Evolutionary conservation across 2,888 invertebrate species (phyloP), one percentile per base, ranked within the genome.

Genomic region (Cylindroiulus punctatus): DNA sequence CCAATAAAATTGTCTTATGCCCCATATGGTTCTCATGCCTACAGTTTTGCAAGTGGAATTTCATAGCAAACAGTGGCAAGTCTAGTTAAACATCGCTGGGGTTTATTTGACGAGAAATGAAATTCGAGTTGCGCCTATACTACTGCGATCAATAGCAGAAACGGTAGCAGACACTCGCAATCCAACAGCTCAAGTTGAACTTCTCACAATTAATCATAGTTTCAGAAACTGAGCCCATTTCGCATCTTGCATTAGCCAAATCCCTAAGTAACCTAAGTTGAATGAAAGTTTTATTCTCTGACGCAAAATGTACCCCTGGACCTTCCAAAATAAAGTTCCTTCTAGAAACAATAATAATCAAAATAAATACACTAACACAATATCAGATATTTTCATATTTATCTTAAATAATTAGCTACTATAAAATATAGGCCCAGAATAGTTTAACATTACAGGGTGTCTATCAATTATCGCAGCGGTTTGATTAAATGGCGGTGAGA

Each of bases 31-130:
- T 26, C 26, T 65, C 26, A 12, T n/a, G 65, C 26, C 14, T 65
- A 8, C 14, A 65, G 65, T 65, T 65, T 65, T 65, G 12, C 65
- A 65, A 65, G 26, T 26, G 26, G 65, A 65, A 14, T 65, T 65
- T 65, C 65, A 65, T 65, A 26, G 65, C 65, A 65, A 65, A 65
- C 26, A 65, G 12, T 65, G 65, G 26, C 65, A 65, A 65, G 65
- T 65, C 65, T 65, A 65, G 26, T 65, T 65, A 65, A 65, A 65
- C 26, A 65, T 65, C 26, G 65, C 26, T 1, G 12, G 65, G 65
- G 5, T 65, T 65, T 65, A 65, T 65, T 65, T 65, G 26, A 65
- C 65, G 26, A 65, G 65, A 65, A 65, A 65, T 65, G 65, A 26
- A 65, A 65, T 65, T 65, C 65, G 65, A 65, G 65, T 26, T 65